A percentile compares a stretch with the other conserved stretches of the same genome.
Evolutionary conservation across 1,140 invertebrate genomes (phyloP).

Genomic region (Eubasilissa regina): DNA sequence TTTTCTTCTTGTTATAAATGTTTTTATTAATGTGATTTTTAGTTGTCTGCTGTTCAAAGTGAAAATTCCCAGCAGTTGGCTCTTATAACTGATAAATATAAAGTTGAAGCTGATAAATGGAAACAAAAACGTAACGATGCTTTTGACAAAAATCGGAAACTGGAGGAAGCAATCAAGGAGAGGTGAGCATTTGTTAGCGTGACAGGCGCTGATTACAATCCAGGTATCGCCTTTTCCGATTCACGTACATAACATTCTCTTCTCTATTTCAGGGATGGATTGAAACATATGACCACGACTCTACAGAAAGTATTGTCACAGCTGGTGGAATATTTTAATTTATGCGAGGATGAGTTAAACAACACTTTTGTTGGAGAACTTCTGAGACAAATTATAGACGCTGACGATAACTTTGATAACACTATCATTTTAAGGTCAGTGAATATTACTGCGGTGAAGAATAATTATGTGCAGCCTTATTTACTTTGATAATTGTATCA

Average conservation of each 20-base stretch:
- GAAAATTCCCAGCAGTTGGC: constrained; percentile 67
- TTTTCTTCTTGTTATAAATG: not conserved
- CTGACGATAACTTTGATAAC: constrained; percentile 57
- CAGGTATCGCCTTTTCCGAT: too few relatives aligned
- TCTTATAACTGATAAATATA: constrained; percentile 63
- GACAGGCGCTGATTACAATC: too few relatives aligned
- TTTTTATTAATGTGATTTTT: constrained; percentile 55
- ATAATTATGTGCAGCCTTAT: too few relatives aligned
- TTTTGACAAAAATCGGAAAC: constrained; percentile 73
- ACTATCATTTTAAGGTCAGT: constrained; percentile 57
- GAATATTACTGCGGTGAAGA: not conserved
- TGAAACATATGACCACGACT: constrained; percentile 73
- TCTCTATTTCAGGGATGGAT: constrained; percentile 70
- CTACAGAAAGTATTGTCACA: constrained; percentile 77
- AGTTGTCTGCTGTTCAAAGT: constrained; percentile 70
- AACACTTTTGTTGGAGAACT: constrained; percentile 80
- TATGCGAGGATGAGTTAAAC: constrained; percentile 85
- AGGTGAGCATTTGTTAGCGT: constrained; percentile 61
- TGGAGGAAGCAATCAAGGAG: constrained; percentile 74
- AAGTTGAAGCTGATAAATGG: constrained; percentile 67
- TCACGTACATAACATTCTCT: too few relatives aligned
- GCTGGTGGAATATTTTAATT: constrained; percentile 80
- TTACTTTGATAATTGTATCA: too few relatives aligned
- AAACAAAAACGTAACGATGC: constrained; percentile 72
- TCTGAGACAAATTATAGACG: constrained; percentile 65